These are phyloP conservation scores for Hyppa rectilinea DNA, from an alignment of 2,888 invertebrate species.

Conservation along the genomic window DNA sequence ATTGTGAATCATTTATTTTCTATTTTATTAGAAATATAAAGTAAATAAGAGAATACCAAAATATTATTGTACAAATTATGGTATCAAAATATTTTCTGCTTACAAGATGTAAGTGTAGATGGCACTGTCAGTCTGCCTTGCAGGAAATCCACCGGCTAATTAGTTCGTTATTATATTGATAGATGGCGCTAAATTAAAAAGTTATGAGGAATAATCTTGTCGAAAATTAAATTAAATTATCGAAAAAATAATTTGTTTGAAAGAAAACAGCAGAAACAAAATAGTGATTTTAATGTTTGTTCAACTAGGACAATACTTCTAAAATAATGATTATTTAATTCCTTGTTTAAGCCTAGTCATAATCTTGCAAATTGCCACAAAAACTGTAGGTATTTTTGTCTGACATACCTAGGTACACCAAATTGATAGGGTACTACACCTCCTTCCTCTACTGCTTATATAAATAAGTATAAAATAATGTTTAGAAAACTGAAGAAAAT, in stretches of 20 bases:
- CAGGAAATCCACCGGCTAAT: too few relatives aligned
- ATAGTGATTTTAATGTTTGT: background rate
- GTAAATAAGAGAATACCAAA: background rate
- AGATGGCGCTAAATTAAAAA: conserved; percentile 43
- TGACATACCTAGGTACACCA: too few relatives aligned
- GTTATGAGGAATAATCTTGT: background rate
- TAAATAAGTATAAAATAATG: too few relatives aligned
- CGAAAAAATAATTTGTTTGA: background rate
- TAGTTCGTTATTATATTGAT: background rate
- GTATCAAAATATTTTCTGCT: background rate
- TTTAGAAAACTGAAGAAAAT: too few relatives aligned
- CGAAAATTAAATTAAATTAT: background rate
- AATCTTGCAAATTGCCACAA: background rate
- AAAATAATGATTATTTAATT: too few relatives aligned
- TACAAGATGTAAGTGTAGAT: conserved; percentile 21
- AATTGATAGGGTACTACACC: too few relatives aligned
- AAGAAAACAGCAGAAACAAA: too few relatives aligned
- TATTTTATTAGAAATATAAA: background rate
- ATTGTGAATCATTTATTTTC: background rate
- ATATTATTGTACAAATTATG: background rate
- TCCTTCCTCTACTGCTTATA: too few relatives aligned
- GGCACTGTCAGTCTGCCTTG: conserved; percentile 15
- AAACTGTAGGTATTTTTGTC: too few relatives aligned
- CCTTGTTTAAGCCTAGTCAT: too few relatives aligned
- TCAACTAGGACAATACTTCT: background rate